phyloP scores from a whole-genome alignment of 2,113 vertebrate species.

The Pedetes capensis region DNA sequence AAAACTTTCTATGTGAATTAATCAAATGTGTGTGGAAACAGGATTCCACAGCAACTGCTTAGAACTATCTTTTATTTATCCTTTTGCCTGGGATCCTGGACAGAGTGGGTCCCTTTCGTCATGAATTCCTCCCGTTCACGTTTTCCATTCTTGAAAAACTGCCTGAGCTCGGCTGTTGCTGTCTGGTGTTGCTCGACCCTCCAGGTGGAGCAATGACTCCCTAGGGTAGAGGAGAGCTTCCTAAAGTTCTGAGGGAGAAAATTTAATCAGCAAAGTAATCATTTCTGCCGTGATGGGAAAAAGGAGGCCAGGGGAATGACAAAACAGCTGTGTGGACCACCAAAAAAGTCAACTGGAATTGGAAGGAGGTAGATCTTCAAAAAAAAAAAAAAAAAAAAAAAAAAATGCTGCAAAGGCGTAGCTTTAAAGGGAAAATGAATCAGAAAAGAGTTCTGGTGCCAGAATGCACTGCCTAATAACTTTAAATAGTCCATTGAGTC shows the following conservation, averaged over 20 bases:
- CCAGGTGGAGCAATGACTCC: conserved; percentile 52
- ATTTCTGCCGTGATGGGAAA: conserved; percentile 76
- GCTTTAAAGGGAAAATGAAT: conserved; percentile 83
- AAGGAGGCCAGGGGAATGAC: conserved; percentile 73
- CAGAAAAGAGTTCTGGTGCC: conserved; percentile 82
- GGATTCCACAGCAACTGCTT: neutral
- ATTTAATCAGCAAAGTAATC: conserved; percentile 88
- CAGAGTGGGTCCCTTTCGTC: neutral
- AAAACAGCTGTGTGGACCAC: conserved; percentile 82
- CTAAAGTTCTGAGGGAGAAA: conserved; percentile 85
- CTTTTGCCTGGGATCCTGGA: conserved; percentile 56
- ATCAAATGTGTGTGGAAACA: neutral
- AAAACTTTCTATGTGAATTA: neutral
- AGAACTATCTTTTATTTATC: neutral
- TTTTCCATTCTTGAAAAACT: neutral
- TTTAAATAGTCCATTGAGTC: conserved; percentile 90
- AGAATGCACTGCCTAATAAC: conserved; percentile 86
- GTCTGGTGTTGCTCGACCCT: conserved; percentile 36
- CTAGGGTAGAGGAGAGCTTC: conserved; percentile 67
- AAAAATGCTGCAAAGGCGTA: conserved; percentile 83
- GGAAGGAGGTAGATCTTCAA: conserved; percentile 81
- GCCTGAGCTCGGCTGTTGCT: conserved; percentile 33
- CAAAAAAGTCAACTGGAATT: conserved; percentile 80
- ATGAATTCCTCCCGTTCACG: neutral
- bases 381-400: conserved; percentile 80